Percentiles rank a stretch among this genome's conserved stretches.
phyloP scores from a whole-genome alignment of 2,888 invertebrate species.

The Meiosimyza decipiens region DNA sequence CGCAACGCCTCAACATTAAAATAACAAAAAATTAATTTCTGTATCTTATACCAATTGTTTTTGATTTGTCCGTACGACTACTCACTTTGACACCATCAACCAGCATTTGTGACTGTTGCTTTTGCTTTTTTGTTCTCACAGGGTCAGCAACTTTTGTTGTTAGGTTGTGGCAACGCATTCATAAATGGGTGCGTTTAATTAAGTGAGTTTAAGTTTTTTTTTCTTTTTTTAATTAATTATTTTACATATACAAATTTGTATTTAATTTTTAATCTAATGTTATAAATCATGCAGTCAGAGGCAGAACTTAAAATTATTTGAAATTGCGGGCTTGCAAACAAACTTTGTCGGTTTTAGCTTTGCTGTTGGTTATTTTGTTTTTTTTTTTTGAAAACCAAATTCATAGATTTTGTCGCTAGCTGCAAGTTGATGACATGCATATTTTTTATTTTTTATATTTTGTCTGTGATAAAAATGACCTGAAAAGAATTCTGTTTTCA shows the following conservation, averaged over 20 bases:
- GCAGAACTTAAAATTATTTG: no score
- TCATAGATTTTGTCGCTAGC: no score
- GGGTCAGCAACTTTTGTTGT: slow-evolving; percentile 20
- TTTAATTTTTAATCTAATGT: neutral
- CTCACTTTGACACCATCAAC: neutral
- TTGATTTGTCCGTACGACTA: neutral
- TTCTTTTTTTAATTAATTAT: slow-evolving; percentile 5
- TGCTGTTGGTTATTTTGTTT: no score
- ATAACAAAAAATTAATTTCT: neutral
- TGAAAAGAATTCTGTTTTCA: no score
- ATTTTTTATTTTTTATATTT: no score
- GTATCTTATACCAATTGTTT: neutral
- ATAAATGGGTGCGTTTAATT: slow-evolving; percentile 24
- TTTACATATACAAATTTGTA: neutral
- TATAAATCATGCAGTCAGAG: no score
- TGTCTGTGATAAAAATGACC: no score
- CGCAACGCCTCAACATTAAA: no score
- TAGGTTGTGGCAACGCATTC: neutral
- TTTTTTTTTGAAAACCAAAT: no score
- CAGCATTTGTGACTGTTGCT: slow-evolving; percentile 4
- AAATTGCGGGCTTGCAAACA: no score
- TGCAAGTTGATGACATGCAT: no score
- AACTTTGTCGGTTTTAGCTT: no score
- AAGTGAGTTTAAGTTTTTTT: slow-evolving; percentile 4
- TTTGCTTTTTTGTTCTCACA: neutral